These are phyloP conservation scores for Hippoglossus hippoglossus DNA, from an alignment of 2,797 vertebrate species.

Conservation along the genomic window DNA sequence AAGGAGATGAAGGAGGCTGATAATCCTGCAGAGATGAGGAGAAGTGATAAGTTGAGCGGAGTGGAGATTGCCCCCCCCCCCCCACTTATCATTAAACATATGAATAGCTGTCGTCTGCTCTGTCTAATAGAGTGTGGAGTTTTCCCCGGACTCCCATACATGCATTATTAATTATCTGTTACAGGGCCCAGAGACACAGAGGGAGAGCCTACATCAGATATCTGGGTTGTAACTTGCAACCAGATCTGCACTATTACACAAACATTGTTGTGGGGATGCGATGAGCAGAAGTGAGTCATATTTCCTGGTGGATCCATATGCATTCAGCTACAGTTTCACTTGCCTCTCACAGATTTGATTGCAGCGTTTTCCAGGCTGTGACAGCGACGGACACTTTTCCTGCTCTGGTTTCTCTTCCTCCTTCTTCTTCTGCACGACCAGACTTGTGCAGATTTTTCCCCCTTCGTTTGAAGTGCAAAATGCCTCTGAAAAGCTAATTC, in stretches of 20 bases:
- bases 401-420: constrained; percentile 16
- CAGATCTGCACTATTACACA: constrained; percentile 47
- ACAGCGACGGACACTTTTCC: not conserved
- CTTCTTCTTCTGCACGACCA: constrained; percentile 16
- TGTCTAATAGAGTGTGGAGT: constrained; percentile 68
- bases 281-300: not conserved
- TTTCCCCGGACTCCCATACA: constrained; percentile 72
- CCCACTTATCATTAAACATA: constrained; percentile 67
- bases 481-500: constrained; percentile 60
- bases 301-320: constrained; percentile 9
- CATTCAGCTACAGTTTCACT: not conserved
- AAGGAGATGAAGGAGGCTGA: constrained; percentile 41
- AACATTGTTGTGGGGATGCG: constrained; percentile 23
- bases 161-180: constrained; percentile 80
- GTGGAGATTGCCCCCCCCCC: constrained; percentile 43
- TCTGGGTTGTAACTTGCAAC: constrained; percentile 49
- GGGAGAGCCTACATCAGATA: constrained; percentile 40
- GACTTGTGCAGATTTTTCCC: constrained; percentile 32
- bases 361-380: constrained; percentile 11
- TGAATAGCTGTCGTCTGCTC: constrained; percentile 69
- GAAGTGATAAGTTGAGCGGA: not conserved
- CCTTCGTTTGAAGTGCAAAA: constrained; percentile 33
- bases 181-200: constrained; percentile 31
- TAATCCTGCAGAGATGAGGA: constrained; percentile 19
- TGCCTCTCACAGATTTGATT: constrained; percentile 22